Evolutionary conservation across 2,797 vertebrate species (phyloP).

Genomic region (Anas capensis): DNA sequence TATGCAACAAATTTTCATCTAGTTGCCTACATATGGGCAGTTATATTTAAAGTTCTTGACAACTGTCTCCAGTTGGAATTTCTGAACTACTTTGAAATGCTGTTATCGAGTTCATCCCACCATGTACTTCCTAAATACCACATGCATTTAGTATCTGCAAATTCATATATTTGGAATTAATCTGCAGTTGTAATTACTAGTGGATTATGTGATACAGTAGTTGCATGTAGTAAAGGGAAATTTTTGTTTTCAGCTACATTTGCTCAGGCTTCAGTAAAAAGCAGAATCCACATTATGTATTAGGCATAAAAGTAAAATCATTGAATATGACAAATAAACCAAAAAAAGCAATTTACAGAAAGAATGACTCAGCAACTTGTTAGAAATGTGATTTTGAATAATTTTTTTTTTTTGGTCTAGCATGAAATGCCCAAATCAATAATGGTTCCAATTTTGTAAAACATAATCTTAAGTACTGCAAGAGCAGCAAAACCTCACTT

Average conservation of each 20-base stretch:
- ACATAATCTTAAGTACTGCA: constrained; percentile 63
- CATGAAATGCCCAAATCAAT: constrained; percentile 68
- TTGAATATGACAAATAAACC: constrained; percentile 61
- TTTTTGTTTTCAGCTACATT: constrained; percentile 76
- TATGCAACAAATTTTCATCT: neutral
- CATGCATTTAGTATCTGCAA: constrained; percentile 21
- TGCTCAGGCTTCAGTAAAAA: constrained; percentile 68
- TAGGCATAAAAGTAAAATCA: constrained; percentile 62
- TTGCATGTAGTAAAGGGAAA: constrained; percentile 49
- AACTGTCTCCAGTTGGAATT: constrained; percentile 7
- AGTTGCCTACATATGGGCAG: constrained; percentile 16
- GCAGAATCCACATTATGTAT: constrained; percentile 57
- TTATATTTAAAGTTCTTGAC: constrained; percentile 43
- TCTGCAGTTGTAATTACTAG: constrained; percentile 70
- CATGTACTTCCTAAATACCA: constrained; percentile 50
- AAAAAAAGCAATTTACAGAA: constrained; percentile 62
- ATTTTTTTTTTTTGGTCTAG: constrained; percentile 17
- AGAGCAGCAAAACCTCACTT: constrained; percentile 52
- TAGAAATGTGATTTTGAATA: neutral
- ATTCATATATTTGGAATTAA: constrained; percentile 60
- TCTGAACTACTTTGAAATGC: constrained; percentile 41
- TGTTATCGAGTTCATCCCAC: constrained; percentile 21
- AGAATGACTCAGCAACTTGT: constrained; percentile 49
- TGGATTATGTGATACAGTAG: constrained; percentile 64
- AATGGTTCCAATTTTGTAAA: constrained; percentile 67